Percentiles rank a stretch among this genome's conserved stretches.
Conservation (phyloP, 2,888 invertebrate genomes). For the Lasioglossum zephyrum region DNA sequence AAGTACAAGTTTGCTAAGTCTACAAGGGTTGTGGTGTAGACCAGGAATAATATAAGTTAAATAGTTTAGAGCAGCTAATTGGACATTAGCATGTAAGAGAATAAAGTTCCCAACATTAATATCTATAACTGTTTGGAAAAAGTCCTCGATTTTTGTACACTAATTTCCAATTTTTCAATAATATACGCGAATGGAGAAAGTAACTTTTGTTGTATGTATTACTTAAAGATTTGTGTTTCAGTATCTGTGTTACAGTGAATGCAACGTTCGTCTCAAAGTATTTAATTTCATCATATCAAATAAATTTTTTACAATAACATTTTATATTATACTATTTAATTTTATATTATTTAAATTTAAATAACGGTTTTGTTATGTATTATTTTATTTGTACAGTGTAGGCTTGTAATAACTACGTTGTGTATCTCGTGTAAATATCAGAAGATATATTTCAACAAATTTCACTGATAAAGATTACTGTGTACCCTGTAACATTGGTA, state of each 20-base stretch:
- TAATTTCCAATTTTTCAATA: slow-evolving; percentile 22
- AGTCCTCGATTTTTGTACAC: slow-evolving; percentile 18
- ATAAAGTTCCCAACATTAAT: slow-evolving; percentile 29
- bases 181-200: neutral
- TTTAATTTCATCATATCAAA: slow-evolving; percentile 17
- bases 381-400: slow-evolving; percentile 61
- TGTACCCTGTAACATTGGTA: slow-evolving; percentile 5
- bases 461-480: slow-evolving; percentile 41
- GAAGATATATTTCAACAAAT: slow-evolving; percentile 41
- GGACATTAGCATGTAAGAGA: slow-evolving; percentile 44
- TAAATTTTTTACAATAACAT: slow-evolving; percentile 23
- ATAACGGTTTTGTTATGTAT: slow-evolving; percentile 36
- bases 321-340: slow-evolving; percentile 38
- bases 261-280: slow-evolving; percentile 17
- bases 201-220: slow-evolving; percentile 3
- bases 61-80: slow-evolving; percentile 63
- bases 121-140: slow-evolving; percentile 11
- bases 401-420: slow-evolving; percentile 55
- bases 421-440: slow-evolving; percentile 63
- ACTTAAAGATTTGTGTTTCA: slow-evolving; percentile 19
- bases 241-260: slow-evolving; percentile 9
- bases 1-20: slow-evolving; percentile 68
- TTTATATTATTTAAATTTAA: slow-evolving; percentile 52
- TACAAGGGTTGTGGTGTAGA: slow-evolving; percentile 66
- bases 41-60: slow-evolving; percentile 60